These are phyloP conservation scores for Phoeniculus purpureus DNA, from an alignment of 2,797 vertebrate species.

Conservation along the genomic window DNA sequence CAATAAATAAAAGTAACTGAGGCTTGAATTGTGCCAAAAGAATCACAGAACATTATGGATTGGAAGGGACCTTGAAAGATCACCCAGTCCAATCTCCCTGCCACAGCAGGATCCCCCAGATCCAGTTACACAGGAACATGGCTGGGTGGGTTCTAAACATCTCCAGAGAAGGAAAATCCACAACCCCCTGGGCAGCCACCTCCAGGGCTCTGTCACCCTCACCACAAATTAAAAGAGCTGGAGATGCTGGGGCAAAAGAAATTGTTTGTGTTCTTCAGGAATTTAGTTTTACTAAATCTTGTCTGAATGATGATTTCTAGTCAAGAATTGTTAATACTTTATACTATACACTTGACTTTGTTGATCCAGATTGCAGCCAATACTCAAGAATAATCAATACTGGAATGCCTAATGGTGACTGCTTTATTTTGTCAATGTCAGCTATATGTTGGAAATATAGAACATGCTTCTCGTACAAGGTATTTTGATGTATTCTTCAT, in stretches of 20 bases:
- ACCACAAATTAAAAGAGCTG: no score
- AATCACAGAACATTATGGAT: no score
- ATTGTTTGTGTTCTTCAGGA: background rate
- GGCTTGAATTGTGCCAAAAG: background rate
- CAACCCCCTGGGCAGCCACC: no score
- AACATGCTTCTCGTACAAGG: background rate
- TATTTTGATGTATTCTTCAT: background rate
- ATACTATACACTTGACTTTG: background rate
- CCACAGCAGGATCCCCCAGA: no score
- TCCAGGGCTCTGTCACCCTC: no score
- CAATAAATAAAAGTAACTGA: background rate
- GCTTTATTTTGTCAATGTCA: background rate
- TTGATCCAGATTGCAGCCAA: background rate
- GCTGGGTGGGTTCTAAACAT: no score
- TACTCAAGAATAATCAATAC: background rate
- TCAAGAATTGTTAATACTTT: background rate
- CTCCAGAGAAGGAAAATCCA: no score
- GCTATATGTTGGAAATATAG: background rate
- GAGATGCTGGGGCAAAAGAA: no score
- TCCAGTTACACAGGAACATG: no score
- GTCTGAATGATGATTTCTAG: background rate
- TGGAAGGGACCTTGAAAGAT: no score
- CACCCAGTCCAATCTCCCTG: no score
- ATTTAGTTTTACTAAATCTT: background rate
- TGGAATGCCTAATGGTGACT: background rate